Base-by-base conservation (phyloP, 2,113 vertebrate species). In the Hiodon alosoides region DNA sequence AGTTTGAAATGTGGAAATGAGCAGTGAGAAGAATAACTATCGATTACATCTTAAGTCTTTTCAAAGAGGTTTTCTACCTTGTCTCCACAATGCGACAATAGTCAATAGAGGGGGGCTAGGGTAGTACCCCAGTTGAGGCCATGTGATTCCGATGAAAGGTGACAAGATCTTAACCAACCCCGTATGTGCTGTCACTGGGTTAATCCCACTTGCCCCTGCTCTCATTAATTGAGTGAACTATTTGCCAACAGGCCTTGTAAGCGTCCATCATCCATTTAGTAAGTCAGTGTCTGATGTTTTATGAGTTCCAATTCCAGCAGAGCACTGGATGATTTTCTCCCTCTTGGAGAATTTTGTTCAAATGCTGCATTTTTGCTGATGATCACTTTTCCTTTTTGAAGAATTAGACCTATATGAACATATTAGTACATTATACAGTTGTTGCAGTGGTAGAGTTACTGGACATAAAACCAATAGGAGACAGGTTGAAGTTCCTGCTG, bases 141-240 rank as follows among this genome's bases (percentile, higher is more conserved):
- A 82, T 86, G 66, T 87, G 88, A 91, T 87, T 89, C 90, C 85
- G 87, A 89, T 91, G 87, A 90, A 90, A 92, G 89, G 90, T 90
- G 87, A 91, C 87, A 90, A 90, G 88, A 90, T 84, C 46, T 83
- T 87, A 88, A 90, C 73, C 71, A 54, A 84, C 88, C 88, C 88
- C 89, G 87, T 86, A 88, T 91, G 90, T 75, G 70, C 79, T 82
- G 74, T 71, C 83, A 77, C 75, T 31, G 78, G 81, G 83, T 81
- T 75, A 85, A 86, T 83, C 85, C 85, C 85, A 72, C 84, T 79
- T 75, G 76, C 72, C 81, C 84, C 80, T 81, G 82, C 80, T 83
- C 83, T 82, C 82, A 83, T 85, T 84, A 83, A 81, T 85, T 71
- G 81, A 76, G 76, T 81, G 73, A 77, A 75, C 65, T 53, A 17